These are phyloP conservation scores for Phortica okadai DNA, from an alignment of 2,888 invertebrate species.

Conservation along the genomic window DNA sequence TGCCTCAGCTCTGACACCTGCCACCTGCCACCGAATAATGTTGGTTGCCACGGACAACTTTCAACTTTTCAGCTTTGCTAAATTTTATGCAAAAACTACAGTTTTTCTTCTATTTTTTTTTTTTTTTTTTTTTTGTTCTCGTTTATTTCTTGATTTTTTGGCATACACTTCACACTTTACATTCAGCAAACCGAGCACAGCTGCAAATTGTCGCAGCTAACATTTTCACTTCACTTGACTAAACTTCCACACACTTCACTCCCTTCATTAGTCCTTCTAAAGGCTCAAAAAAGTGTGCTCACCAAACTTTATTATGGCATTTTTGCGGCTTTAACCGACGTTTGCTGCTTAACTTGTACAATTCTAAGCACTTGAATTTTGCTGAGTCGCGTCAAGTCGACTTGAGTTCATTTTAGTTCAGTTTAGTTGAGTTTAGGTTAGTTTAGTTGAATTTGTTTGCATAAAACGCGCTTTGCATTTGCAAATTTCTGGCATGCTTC, in stretches of 20 bases:
- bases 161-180: neutral
- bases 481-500: constrained; percentile 1
- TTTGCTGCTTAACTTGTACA: constrained; percentile 21
- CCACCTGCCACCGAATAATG: constrained; percentile 22
- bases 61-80: constrained; percentile 38
- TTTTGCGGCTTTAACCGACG: constrained; percentile 6
- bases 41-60: constrained; percentile 41
- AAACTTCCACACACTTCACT: neutral
- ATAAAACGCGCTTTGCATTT: constrained; percentile 1
- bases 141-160: neutral
- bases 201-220: constrained; percentile 5
- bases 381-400: neutral
- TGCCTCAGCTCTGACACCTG: neutral
- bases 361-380: neutral
- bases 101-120: neutral
- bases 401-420: neutral
- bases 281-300: neutral
- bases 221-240: neutral
- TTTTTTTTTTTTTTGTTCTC: neutral
- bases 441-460: neutral
- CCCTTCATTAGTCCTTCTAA: neutral
- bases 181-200: neutral
- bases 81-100: constrained; percentile 44
- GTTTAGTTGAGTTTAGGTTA: neutral
- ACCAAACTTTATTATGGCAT: constrained; percentile 25